Evolutionary conservation across 1,140 invertebrate species (phyloP).

Genomic region (Drosophila fuyamai): DNA sequence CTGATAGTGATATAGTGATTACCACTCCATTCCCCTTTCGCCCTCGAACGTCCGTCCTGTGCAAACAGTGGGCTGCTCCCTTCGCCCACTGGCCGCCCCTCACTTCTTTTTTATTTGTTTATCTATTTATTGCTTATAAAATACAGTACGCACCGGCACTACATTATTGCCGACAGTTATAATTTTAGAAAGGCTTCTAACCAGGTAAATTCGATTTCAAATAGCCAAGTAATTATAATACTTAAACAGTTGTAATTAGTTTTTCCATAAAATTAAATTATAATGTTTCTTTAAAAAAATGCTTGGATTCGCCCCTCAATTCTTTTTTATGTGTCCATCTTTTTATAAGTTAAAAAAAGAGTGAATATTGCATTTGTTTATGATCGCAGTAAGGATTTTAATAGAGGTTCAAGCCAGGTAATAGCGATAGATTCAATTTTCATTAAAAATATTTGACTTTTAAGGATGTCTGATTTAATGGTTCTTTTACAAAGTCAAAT

Average conservation of each 20-base stretch:
- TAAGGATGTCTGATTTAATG: neutral
- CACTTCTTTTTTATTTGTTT: constrained; percentile 20
- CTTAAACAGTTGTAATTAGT: too few relatives aligned
- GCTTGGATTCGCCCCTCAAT: too few relatives aligned
- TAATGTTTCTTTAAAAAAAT: too few relatives aligned
- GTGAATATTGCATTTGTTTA: too few relatives aligned
- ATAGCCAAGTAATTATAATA: too few relatives aligned
- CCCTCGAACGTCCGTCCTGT: constrained; percentile 12
- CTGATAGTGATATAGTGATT: constrained; percentile 50
- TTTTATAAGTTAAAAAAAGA: too few relatives aligned
- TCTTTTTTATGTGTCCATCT: too few relatives aligned
- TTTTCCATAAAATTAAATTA: too few relatives aligned
- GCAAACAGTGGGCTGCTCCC: constrained; percentile 33
- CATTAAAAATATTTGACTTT: neutral
- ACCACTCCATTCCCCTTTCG: constrained; percentile 17
- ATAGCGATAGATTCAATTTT: neutral
- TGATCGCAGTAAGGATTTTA: too few relatives aligned
- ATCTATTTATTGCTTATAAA: constrained; percentile 54
- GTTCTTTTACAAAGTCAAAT: neutral
- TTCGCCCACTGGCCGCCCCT: constrained; percentile 7
- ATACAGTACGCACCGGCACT: constrained; percentile 6
- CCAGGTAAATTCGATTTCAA: too few relatives aligned
- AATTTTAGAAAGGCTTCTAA: too few relatives aligned
- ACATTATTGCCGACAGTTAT: neutral
- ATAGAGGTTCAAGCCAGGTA: too few relatives aligned